Percentiles rank a stretch among this genome's conserved stretches.
phyloP scores from a whole-genome alignment of 2,113 vertebrate genomes.

The Mystacornis crossleyi region DNA sequence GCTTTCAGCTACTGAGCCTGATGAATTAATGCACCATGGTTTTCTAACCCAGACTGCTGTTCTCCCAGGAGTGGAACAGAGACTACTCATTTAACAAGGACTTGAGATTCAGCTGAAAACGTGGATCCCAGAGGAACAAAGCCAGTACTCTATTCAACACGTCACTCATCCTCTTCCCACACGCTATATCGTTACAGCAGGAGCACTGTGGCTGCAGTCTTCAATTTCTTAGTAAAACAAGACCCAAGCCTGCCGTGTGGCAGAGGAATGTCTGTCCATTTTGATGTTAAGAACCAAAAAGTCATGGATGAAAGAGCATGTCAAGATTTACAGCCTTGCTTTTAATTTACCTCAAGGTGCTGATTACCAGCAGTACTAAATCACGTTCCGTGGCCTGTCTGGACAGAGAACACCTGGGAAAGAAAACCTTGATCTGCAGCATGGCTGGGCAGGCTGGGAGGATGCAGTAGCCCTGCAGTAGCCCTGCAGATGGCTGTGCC shows the following conservation, averaged over 20 bases:
- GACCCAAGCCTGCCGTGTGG: background rate
- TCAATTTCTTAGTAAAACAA: slow-evolving; percentile 44
- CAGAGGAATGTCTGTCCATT: slow-evolving; percentile 24
- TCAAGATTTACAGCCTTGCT: slow-evolving; percentile 17
- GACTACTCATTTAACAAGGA: slow-evolving; percentile 11
- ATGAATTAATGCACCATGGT: slow-evolving; percentile 6
- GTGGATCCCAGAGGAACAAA: slow-evolving; percentile 43
- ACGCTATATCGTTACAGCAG: background rate
- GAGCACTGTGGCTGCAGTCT: background rate
- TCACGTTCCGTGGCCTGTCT: background rate
- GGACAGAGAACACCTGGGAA: slow-evolving; percentile 1
- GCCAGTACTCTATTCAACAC: background rate
- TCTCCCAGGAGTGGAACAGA: slow-evolving; percentile 3
- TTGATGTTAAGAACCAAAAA: slow-evolving; percentile 41
- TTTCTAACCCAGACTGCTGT: slow-evolving; percentile 15
- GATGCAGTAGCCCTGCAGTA: background rate
- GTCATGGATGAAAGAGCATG: slow-evolving; percentile 29
- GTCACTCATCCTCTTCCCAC: slow-evolving; percentile 14
- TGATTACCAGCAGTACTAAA: slow-evolving; percentile 45
- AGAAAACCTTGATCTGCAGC: background rate
- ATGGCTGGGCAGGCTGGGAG: background rate
- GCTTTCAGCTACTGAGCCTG: slow-evolving; percentile 12
- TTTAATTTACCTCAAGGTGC: slow-evolving; percentile 46
- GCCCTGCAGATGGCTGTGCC: slow-evolving; percentile 52
- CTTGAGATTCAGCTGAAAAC: slow-evolving; percentile 8